phyloP scores from a whole-genome alignment of 1,140 invertebrate species.

The Leptestheria dahalacensis region DNA sequence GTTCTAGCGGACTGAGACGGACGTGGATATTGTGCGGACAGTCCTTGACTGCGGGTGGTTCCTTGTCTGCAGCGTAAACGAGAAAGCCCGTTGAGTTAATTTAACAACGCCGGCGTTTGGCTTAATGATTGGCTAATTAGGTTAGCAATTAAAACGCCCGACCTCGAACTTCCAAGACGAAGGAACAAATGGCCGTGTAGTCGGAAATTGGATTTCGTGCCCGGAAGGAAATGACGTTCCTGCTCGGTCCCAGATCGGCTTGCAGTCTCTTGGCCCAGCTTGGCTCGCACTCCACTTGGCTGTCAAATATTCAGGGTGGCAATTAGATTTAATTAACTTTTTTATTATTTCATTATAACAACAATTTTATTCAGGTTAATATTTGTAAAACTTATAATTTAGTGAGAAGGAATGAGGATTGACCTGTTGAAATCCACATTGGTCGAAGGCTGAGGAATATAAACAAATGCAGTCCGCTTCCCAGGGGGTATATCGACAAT shows the following conservation, averaged over 20 bases:
- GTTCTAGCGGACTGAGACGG: conserved; percentile 35
- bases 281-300: conserved; percentile 44
- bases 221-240: conserved; percentile 41
- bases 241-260: conserved; percentile 39
- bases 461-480: conserved; percentile 36
- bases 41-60: conserved; percentile 37
- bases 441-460: conserved; percentile 45
- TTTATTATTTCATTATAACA: neutral
- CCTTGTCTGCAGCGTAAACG: conserved; percentile 32
- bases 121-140: too few relatives aligned
- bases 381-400: too few relatives aligned
- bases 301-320: too few relatives aligned
- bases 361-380: too few relatives aligned
- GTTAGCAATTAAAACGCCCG: conserved; percentile 19
- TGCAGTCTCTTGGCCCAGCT: conserved; percentile 46
- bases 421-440: conserved; percentile 48
- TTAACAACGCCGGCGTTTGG: too few relatives aligned
- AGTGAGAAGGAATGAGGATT: conserved; percentile 9
- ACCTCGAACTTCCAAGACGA: conserved; percentile 43
- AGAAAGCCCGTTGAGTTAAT: too few relatives aligned
- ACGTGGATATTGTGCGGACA: conserved; percentile 50
- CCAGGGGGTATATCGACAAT: conserved; percentile 38
- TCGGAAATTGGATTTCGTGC: conserved; percentile 39
- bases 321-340: too few relatives aligned
- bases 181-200: conserved; percentile 39